phyloP scores from a whole-genome alignment of 2,113 vertebrate genomes.

The Trematocara nigrifrons region DNA sequence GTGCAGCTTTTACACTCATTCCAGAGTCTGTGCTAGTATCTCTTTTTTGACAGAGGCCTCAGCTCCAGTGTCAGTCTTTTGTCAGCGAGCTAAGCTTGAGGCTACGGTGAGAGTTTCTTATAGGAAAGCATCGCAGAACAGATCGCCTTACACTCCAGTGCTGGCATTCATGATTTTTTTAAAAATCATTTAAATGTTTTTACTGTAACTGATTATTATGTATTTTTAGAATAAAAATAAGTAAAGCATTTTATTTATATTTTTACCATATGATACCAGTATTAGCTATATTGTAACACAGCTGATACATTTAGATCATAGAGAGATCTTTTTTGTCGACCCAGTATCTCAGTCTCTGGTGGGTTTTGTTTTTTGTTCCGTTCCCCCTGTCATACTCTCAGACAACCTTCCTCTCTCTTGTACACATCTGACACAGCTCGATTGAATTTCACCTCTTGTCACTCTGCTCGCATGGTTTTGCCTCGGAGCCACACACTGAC shows the following conservation, averaged over 20 bases:
- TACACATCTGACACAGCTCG: slow-evolving; percentile 44
- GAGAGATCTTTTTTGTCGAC: not conserved
- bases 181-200: not conserved
- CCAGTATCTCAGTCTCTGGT: not conserved
- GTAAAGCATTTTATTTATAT: not conserved
- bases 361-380: not conserved
- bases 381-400: not conserved
- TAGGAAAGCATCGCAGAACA: slow-evolving; percentile 6
- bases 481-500: slow-evolving; percentile 1
- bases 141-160: slow-evolving; percentile 19
- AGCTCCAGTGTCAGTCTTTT: slow-evolving; percentile 46
- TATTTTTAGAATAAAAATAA: not conserved
- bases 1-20: slow-evolving; percentile 14
- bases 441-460: slow-evolving; percentile 57
- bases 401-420: not conserved
- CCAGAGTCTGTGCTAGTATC: slow-evolving; percentile 14
- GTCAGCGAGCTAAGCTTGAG: slow-evolving; percentile 33
- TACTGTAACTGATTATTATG: not conserved
- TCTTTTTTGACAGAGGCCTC: slow-evolving; percentile 29
- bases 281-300: not conserved
- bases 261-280: not conserved
- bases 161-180: not conserved
- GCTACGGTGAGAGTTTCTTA: slow-evolving; percentile 18
- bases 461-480: slow-evolving; percentile 8
- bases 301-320: not conserved